These are phyloP conservation scores for Orthosia incerta DNA, from an alignment of 2,888 invertebrate genomes.

Conservation along the genomic window DNA sequence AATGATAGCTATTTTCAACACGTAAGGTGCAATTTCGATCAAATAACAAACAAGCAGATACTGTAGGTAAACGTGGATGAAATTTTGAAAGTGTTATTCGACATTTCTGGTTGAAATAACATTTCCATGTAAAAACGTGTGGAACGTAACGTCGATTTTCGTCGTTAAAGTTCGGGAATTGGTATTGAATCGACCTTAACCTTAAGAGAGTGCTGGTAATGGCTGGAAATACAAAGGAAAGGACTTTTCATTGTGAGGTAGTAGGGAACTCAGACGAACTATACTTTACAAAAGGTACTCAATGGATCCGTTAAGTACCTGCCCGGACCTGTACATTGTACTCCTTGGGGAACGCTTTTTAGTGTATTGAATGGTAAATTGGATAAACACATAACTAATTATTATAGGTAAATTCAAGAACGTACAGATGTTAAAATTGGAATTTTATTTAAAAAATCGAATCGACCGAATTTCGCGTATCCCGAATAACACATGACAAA, in stretches of 20 bases:
- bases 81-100: slow-evolving; percentile 54
- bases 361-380: slow-evolving; percentile 37
- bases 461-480: slow-evolving; percentile 2
- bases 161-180: slow-evolving; percentile 54
- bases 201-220: slow-evolving; percentile 61
- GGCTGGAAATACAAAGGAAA: slow-evolving; percentile 62
- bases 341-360: slow-evolving; percentile 26
- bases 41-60: slow-evolving; percentile 21
- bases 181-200: slow-evolving; percentile 61
- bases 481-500: slow-evolving; percentile 48
- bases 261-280: slow-evolving; percentile 53
- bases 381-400: slow-evolving; percentile 21
- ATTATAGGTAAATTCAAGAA: background rate
- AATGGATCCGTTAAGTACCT: slow-evolving; percentile 43
- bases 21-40: slow-evolving; percentile 67
- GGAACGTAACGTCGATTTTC: slow-evolving; percentile 38
- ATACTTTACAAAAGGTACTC: slow-evolving; percentile 56
- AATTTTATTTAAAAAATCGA: slow-evolving; percentile 17
- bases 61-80: slow-evolving; percentile 27
- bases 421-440: background rate
- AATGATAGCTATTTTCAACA: slow-evolving; percentile 62
- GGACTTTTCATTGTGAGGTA: slow-evolving; percentile 59
- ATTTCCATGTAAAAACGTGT: slow-evolving; percentile 38
- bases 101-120: slow-evolving; percentile 49
- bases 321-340: slow-evolving; percentile 47